Conservation (phyloP, 2,888 invertebrate species). For the Ochlodes sylvanus region DNA sequence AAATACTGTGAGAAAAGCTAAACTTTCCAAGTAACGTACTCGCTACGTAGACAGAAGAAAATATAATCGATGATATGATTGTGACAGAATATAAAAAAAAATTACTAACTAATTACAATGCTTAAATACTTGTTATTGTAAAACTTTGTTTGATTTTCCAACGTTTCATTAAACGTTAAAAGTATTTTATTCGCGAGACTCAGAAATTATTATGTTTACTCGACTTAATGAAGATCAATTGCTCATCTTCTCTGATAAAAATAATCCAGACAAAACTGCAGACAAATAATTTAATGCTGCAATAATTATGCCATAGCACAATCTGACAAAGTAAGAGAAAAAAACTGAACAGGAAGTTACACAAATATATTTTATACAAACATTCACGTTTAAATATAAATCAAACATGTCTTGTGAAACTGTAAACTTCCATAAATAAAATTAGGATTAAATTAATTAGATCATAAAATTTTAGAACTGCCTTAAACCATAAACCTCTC, state of each 20-base stretch:
- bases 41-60: too few species aligned
- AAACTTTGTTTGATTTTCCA: too few species aligned
- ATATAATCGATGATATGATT: too few species aligned
- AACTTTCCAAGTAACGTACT: constrained; percentile 7
- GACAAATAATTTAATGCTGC: background rate
- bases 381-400: background rate
- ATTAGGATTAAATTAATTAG: constrained; percentile 24
- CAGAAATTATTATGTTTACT: too few species aligned
- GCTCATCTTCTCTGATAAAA: background rate
- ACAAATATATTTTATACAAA: background rate
- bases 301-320: too few species aligned
- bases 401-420: constrained; percentile 20
- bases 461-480: constrained; percentile 16
- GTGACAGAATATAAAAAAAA: too few species aligned
- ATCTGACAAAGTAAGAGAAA: constrained; percentile 14
- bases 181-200: too few species aligned
- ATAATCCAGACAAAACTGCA: background rate
- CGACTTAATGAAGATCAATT: too few species aligned
- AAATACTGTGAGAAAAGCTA: constrained; percentile 10
- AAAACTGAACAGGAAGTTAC: constrained; percentile 1
- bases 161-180: too few species aligned
- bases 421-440: constrained; percentile 27
- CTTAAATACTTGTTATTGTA: too few species aligned
- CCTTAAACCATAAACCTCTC: constrained; percentile 26
- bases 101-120: too few species aligned